Conservation (phyloP, 2,113 vertebrate genomes). For the Lagopus muta region DNA sequence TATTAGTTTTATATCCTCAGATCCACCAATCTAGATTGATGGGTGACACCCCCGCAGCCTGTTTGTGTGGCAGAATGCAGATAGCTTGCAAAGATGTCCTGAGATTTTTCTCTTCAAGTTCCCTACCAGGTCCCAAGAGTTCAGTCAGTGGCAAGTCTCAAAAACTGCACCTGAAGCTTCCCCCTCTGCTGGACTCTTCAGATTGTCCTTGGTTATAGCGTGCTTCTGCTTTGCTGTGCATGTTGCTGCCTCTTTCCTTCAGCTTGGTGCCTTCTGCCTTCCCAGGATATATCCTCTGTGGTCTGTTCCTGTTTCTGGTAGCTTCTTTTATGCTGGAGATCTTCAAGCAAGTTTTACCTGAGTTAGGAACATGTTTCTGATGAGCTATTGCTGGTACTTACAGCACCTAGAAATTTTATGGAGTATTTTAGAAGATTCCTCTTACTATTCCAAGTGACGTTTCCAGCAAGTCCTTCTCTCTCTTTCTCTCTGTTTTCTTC, state of each 20-base stretch:
- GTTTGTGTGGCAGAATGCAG: not conserved
- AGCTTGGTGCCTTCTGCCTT: slow-evolving; percentile 32
- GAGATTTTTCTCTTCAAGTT: not conserved
- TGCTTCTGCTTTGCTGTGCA: slow-evolving; percentile 58
- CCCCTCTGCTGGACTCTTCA: not conserved
- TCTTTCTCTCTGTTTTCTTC: not conserved
- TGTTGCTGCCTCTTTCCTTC: not conserved
- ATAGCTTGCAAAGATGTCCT: not conserved
- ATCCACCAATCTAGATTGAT: slow-evolving; percentile 54
- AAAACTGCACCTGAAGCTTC: not conserved
- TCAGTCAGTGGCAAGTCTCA: not conserved
- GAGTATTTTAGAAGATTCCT: not conserved
- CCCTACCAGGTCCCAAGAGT: not conserved
- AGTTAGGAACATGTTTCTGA: not conserved
- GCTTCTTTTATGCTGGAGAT: slow-evolving; percentile 4
- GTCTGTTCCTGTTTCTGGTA: not conserved
- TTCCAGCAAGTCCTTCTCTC: not conserved
- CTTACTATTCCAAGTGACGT: not conserved
- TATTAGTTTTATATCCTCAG: slow-evolving; percentile 55
- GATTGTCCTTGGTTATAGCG: not conserved
- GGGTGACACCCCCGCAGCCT: not conserved
- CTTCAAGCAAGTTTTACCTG: not conserved
- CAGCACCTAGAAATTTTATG: not conserved
- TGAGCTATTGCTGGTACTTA: not conserved
- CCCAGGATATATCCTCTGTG: not conserved